These are phyloP conservation scores for Armadillidium nasatum DNA, from an alignment of 1,140 invertebrate species.

Conservation along the genomic window DNA sequence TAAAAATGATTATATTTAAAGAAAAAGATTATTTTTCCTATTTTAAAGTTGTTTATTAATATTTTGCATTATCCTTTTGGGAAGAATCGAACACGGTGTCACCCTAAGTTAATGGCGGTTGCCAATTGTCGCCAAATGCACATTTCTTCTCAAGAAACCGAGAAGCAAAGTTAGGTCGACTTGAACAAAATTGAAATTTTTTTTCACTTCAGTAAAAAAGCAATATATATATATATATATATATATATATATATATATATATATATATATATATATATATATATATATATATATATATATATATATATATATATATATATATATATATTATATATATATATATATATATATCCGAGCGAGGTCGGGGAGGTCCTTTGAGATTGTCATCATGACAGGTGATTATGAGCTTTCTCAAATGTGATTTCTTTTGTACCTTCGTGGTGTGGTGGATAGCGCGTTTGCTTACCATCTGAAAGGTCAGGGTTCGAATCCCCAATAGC, in stretches of 20 bases:
- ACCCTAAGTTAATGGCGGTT: not conserved
- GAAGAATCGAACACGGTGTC: not conserved
- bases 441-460: too few relatives aligned
- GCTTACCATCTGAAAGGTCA: too few relatives aligned
- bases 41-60: too few relatives aligned
- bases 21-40: too few relatives aligned
- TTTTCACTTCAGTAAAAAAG: not conserved
- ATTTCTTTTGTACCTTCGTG: too few relatives aligned
- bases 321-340: conserved; percentile 4
- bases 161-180: conserved; percentile 5
- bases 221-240: conserved; percentile 10
- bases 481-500: too few relatives aligned
- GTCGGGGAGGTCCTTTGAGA: too few relatives aligned
- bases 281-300: conserved; percentile 25
- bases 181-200: not conserved
- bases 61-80: too few relatives aligned
- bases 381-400: too few relatives aligned
- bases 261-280: conserved; percentile 25
- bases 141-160: conserved; percentile 4
- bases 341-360: too few relatives aligned
- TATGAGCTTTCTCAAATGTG: too few relatives aligned
- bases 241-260: conserved; percentile 32
- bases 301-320: conserved; percentile 17
- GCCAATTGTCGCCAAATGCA: not conserved
- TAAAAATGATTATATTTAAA: too few relatives aligned